Conservation (phyloP, 2,888 invertebrate species). For the Lacanobia oleracea region DNA sequence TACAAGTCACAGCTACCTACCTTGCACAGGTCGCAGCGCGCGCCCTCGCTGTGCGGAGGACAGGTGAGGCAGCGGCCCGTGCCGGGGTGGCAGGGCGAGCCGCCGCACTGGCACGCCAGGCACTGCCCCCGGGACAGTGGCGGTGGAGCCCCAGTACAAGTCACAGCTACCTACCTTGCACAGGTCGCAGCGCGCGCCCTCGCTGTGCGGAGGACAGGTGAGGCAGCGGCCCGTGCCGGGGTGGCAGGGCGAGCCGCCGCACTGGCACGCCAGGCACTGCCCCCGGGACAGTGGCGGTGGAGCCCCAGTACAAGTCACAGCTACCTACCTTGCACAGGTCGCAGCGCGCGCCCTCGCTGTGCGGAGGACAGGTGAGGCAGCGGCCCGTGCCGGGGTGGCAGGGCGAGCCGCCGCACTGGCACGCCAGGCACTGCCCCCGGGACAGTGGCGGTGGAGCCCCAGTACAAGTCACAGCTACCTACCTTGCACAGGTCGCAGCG, state of each 20-base stretch:
- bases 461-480: background rate
- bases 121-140: too few species aligned
- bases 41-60: constrained; percentile 92
- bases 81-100: too few species aligned
- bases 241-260: too few species aligned
- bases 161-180: constrained; percentile 77
- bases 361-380: constrained; percentile 95
- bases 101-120: too few species aligned
- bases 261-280: too few species aligned
- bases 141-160: too few species aligned
- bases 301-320: background rate
- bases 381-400: constrained; percentile 93
- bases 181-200: constrained; percentile 93
- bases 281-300: too few species aligned
- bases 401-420: too few species aligned
- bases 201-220: constrained; percentile 93
- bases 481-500: constrained; percentile 92
- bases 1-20: constrained; percentile 62
- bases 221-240: constrained; percentile 94
- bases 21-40: constrained; percentile 92
- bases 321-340: constrained; percentile 89
- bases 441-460: too few species aligned
- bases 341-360: constrained; percentile 92
- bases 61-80: constrained; percentile 97
- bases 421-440: too few species aligned